Percentiles rank a stretch among this genome's conserved stretches.
These are phyloP conservation scores for Pantherophis guttatus DNA, from an alignment of 2,113 vertebrate species.

Conservation along the genomic window DNA sequence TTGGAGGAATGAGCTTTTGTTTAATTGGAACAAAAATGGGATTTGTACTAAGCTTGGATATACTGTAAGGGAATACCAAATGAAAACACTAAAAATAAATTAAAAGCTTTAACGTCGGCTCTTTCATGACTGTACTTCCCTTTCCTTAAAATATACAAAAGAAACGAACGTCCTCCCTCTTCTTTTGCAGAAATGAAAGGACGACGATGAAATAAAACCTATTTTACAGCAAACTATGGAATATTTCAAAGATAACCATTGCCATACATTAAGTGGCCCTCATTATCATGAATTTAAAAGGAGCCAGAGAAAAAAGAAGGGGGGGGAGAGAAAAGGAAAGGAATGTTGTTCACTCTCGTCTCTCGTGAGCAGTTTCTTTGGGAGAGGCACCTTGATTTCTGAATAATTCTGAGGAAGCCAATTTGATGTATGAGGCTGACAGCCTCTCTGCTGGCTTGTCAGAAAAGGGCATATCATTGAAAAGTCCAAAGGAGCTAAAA, in stretches of 20 bases:
- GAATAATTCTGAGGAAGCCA: constrained; percentile 25
- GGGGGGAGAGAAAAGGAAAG: not conserved
- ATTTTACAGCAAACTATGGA: constrained; percentile 36
- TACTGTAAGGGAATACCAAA: not conserved
- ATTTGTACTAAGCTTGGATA: not conserved
- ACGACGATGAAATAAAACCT: not conserved
- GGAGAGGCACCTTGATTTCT: constrained; percentile 15
- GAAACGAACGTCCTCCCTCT: not conserved
- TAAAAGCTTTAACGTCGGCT: not conserved
- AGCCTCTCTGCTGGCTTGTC: not conserved
- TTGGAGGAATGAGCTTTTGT: not conserved
- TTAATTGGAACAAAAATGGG: not conserved
- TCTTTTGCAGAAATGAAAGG: not conserved
- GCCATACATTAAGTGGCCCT: constrained; percentile 39
- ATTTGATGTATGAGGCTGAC: constrained; percentile 5
- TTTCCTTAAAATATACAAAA: not conserved
- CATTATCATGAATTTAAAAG: constrained; percentile 48
- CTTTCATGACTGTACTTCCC: not conserved
- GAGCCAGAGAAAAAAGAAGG: not conserved
- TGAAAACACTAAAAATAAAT: not conserved
- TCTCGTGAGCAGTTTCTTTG: constrained; percentile 19
- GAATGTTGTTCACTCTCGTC: constrained; percentile 6
- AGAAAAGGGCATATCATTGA: not conserved
- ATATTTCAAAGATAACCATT: constrained; percentile 38
- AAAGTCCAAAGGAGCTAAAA: not conserved